A percentile compares a stretch with the other conserved stretches of the same genome.
These are phyloP conservation scores for Aselliscus stoliczkanus DNA, from an alignment of 2,797 vertebrate species.

Conservation along the genomic window DNA sequence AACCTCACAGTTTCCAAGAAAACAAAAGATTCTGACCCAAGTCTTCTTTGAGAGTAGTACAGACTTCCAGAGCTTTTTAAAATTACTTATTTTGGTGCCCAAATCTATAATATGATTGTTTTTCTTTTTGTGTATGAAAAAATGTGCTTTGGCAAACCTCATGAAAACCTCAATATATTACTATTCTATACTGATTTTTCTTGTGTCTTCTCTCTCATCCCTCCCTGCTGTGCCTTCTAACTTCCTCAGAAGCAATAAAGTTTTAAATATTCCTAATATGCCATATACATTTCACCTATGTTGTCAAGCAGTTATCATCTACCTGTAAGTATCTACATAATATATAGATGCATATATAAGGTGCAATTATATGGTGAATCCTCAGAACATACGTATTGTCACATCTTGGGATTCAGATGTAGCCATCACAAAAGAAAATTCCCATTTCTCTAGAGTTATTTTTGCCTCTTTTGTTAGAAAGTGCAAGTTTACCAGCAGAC, in stretches of 20 bases:
- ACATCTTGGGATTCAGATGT: background rate
- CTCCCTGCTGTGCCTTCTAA: background rate
- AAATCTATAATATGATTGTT: background rate
- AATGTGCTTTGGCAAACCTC: background rate
- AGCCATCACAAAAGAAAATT: background rate
- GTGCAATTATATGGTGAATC: background rate
- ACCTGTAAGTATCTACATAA: background rate
- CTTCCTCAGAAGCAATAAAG: background rate
- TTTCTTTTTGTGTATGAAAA: constrained; percentile 10
- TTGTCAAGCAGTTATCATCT: background rate
- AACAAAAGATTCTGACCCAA: background rate
- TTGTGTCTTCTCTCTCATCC: background rate
- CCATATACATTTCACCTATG: background rate
- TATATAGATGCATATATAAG: background rate
- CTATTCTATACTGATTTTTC: background rate
- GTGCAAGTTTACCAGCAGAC: background rate
- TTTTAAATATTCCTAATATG: background rate
- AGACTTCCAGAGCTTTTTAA: background rate
- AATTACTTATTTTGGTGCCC: constrained; percentile 1
- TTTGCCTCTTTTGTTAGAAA: background rate
- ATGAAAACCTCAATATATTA: background rate
- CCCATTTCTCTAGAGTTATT: background rate
- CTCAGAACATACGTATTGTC: background rate
- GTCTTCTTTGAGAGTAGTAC: background rate
- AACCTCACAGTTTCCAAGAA: background rate